Evolutionary conservation across 2,888 invertebrate species (phyloP).

Genomic region (Drosophila diplacantha): DNA sequence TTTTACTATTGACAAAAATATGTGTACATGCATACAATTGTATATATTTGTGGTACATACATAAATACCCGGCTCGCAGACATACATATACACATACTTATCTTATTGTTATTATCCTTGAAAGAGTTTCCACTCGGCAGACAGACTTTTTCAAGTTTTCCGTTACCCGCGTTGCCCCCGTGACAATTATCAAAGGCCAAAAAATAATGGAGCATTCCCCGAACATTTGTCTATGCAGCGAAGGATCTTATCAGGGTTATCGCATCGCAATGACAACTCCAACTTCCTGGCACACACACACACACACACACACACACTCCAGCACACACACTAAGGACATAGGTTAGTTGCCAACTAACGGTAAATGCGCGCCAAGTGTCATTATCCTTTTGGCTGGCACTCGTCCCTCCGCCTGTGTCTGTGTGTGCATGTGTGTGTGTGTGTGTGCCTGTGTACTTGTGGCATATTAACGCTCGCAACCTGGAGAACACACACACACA

Average conservation of each 20-base stretch:
- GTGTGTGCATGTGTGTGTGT: neutral
- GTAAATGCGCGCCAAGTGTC: slow-evolving; percentile 66
- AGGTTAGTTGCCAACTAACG: slow-evolving; percentile 55
- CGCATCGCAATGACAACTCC: slow-evolving; percentile 36
- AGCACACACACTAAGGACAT: slow-evolving; percentile 19
- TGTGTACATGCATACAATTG: neutral
- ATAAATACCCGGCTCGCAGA: neutral
- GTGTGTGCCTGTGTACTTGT: slow-evolving; percentile 19
- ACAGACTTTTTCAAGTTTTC: slow-evolving; percentile 22
- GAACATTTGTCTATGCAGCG: slow-evolving; percentile 30
- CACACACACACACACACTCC: slow-evolving; percentile 15
- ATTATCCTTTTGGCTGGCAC: slow-evolving; percentile 70
- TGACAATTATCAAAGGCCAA: slow-evolving; percentile 26
- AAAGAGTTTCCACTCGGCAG: slow-evolving; percentile 5
- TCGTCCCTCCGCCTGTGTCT: slow-evolving; percentile 21
- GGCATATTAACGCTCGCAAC: slow-evolving; percentile 36
- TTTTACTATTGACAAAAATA: slow-evolving; percentile 1
- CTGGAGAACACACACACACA: slow-evolving; percentile 32
- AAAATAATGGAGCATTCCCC: slow-evolving; percentile 20
- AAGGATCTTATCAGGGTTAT: slow-evolving; percentile 45
- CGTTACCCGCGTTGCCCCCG: neutral
- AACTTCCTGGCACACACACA: slow-evolving; percentile 27
- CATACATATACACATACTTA: neutral
- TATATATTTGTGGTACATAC: neutral
- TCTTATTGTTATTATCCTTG: slow-evolving; percentile 5